Percentiles rank a stretch among this genome's conserved stretches.
phyloP scores from a whole-genome alignment of 2,888 invertebrate species.

The Scaptomyza caliginosa region DNA sequence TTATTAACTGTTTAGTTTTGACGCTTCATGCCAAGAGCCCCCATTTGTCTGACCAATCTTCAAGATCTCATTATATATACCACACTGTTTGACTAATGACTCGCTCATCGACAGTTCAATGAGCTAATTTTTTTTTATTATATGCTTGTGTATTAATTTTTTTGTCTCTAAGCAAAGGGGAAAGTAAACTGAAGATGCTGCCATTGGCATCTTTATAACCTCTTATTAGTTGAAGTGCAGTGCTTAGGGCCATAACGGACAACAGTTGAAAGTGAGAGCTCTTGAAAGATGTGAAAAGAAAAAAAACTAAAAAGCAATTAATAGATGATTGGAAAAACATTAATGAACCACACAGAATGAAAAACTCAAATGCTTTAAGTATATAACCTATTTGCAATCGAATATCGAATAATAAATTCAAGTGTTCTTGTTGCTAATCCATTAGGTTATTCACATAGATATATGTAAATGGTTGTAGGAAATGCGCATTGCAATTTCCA shows the following conservation, averaged over 20 bases:
- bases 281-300: conserved; percentile 1
- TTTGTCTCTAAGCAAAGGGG: conserved; percentile 41
- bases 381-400: neutral
- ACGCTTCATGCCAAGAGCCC: conserved; percentile 39
- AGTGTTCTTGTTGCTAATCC: neutral
- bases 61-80: conserved; percentile 9
- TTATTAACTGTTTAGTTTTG: conserved; percentile 55
- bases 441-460: neutral
- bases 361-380: neutral
- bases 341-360: conserved; percentile 5
- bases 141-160: conserved; percentile 21
- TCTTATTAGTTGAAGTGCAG: conserved; percentile 39
- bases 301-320: conserved; percentile 16
- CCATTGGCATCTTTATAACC: conserved; percentile 40
- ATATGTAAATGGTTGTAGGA: conserved; percentile 37
- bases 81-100: conserved; percentile 67
- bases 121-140: conserved; percentile 70
- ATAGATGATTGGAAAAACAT: conserved; percentile 14
- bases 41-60: conserved; percentile 41
- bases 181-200: conserved; percentile 54
- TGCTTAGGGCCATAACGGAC: conserved; percentile 35
- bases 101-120: conserved; percentile 69
- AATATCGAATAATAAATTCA: neutral
- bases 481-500: conserved; percentile 33
- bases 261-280: conserved; percentile 50